Evolutionary conservation across 2,888 invertebrate species (phyloP), one percentile per base, ranked within the genome.

Genomic region (Beris chalybata): DNA sequence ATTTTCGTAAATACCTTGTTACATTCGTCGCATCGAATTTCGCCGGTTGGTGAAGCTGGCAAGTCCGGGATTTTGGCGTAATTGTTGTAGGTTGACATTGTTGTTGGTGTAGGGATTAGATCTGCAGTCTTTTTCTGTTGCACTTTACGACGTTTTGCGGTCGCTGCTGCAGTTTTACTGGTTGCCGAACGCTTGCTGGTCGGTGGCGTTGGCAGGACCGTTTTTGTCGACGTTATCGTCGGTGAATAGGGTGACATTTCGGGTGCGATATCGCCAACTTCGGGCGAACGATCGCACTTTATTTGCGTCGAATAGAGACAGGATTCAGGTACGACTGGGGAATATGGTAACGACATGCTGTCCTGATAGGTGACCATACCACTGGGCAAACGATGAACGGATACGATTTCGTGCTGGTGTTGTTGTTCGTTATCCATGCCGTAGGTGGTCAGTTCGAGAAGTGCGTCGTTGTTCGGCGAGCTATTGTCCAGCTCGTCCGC

Each of bases 1-100:
- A 90, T 88, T 75, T 90, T 91, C 78, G 91, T 91, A 82, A 94
- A 94, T 50, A 87, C 82, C 79, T 93, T 93, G 78, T 90, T 87
- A 81, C 94, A 95, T 76, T 90, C 89, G 75, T 87, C 85, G 80
- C 93, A 94, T 80, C 89, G 90, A 78, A 79, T 76, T 48, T 78
- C 74, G 1, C 78, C 77, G 56, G 75, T 74, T 43, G 76, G 73
- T 66, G 52, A 43, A 43, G 45, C 58, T 6, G 45, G 53, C 13
- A 38, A 44, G 38, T 38, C 7, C 38, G 5, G 38, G 3, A 5
- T 38, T 5, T 38, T 9, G 38, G 38, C 38, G 38, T 7, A 5
- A 9, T 11, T 13, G 38, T n/a, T 45, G 22, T 4, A 11, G 2
- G 5, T 11, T 11, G 53, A 11, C 38, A 13, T 15, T n/a, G 64